Evolutionary conservation across 2,113 vertebrate genomes (phyloP), one percentile per base, ranked within the genome.

Genomic region (Pitta sordida): DNA sequence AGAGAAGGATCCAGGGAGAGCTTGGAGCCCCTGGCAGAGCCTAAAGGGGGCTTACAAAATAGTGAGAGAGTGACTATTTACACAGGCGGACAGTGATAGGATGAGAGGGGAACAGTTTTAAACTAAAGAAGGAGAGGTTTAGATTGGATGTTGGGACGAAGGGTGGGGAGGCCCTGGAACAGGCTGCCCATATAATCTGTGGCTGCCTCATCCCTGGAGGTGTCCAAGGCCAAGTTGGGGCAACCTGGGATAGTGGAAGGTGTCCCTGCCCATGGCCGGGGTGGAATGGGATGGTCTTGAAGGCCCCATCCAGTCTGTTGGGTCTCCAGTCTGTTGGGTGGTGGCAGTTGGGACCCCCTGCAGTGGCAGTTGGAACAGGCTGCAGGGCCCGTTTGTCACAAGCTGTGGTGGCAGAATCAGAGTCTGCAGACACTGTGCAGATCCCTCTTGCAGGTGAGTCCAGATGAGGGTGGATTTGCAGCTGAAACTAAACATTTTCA

Each of bases 211-310:
- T 41, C 16, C 39, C 55, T 83, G 69, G 16, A 7, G 48, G 5
- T 46, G n/a, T 27, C 39, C 34, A 60, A 4, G 11, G 39, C n/a
- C 62, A 41, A 34, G 24, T 0, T 82, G 46, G 62, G 75, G 20
- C 9, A 18, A 0, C 14, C 6, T 76, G 62, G 30, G 9, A 0
- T 16, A 3, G 21, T 76, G 30, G n/a, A 15, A 62, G 21, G 9
- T 32, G 46, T 53, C 39, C 34, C 24, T 75, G n/a, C 4, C 13
- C 14, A 2, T 41, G 46, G 14, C 17, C 53, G 29, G 17, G 46
- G 12, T 49, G 53, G 34, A 41, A 49, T 26, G 34, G 49, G 70
- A 27, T 46, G 39, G 53, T 8, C 20, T 82, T 0, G 4, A 10
- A 48, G 62, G 39, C 75, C 3, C 34, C 46, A 39, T 55, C 55